Evolutionary conservation across 1,140 invertebrate genomes (phyloP), one percentile per base, ranked within the genome.

Genomic region (Nasonia vitripennis): DNA sequence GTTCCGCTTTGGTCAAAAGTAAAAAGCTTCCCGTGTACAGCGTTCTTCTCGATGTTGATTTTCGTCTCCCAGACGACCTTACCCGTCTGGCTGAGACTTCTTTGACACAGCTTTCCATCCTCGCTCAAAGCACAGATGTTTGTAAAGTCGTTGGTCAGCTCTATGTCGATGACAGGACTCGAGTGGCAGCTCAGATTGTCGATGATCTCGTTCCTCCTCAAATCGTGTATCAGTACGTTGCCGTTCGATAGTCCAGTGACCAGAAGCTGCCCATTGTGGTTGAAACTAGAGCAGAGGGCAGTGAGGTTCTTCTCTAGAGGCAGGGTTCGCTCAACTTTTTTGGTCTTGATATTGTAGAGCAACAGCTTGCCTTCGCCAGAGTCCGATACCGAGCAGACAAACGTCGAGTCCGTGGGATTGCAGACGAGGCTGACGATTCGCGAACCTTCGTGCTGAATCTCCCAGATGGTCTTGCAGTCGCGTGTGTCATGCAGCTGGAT

Each of bases 251-350:
- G 92, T 27, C 95, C 96, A 45, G 94, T 94, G 12, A 96, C 93
- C 20, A 96, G 88, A 11, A 96, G 89, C 86, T 96, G 95, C n/a
- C 96, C 95, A 90, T 95, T 96, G 82, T 95, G 95, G 88, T 96
- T 96, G 88, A 95, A 96, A 0, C 94, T 91, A 67, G 94, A 95
- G 87, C 95, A 95, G 20, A 94, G 92, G 1, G 94, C 92, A 6
- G 92, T 94, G 4, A 92, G 85, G 83, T 91, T 92, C 20, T 90
- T 87, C 14, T 92, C 92, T 77, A 93, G 87, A 10, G 92, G 91
- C 51, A 93, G 82, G 23, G 89, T 93, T 88, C 95, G 94, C 87
- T 95, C 95, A 17, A 95, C 87, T 88, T 95, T 95, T 87, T 94
- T 94, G 0, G 94, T 95, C 88, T 95, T 95, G 31, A 96, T 93